Evolutionary conservation across 2,888 invertebrate genomes (phyloP).

Genomic region (Physocephala rufipes): DNA sequence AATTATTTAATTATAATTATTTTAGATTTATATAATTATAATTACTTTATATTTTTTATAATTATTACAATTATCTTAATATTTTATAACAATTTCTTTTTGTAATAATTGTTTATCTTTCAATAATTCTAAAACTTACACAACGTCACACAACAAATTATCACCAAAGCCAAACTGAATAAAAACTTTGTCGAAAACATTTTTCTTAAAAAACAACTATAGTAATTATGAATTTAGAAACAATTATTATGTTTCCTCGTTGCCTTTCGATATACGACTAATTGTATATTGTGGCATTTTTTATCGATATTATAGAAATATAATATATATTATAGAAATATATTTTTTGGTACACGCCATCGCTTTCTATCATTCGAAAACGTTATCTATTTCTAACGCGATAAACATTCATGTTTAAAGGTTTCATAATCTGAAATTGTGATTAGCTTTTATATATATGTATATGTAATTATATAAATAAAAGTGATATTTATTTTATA

Average conservation of each 20-base stretch:
- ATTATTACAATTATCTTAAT: too few species aligned
- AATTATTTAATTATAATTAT: not conserved
- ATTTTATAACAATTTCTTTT: too few species aligned
- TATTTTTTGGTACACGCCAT: too few species aligned
- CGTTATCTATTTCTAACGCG: too few species aligned
- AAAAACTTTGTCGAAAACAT: constrained; percentile 44
- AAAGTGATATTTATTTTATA: not conserved
- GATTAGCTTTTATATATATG: not conserved
- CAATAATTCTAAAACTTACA: constrained; percentile 43
- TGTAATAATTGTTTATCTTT: too few species aligned
- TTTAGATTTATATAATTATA: not conserved
- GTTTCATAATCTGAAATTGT: too few species aligned
- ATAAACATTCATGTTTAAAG: too few species aligned
- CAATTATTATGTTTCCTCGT: not conserved
- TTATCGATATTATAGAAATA: not conserved
- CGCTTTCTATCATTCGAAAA: too few species aligned
- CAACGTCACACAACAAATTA: constrained; percentile 40
- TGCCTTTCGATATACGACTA: too few species aligned
- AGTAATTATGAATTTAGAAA: not conserved
- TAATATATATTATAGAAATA: not conserved
- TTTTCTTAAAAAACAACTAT: not conserved
- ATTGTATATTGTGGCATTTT: not conserved
- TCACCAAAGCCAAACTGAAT: constrained; percentile 38
- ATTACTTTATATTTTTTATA: not conserved
- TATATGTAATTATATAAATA: not conserved